Conservation (phyloP, 2,113 vertebrate genomes). For the Ictalurus furcatus region DNA sequence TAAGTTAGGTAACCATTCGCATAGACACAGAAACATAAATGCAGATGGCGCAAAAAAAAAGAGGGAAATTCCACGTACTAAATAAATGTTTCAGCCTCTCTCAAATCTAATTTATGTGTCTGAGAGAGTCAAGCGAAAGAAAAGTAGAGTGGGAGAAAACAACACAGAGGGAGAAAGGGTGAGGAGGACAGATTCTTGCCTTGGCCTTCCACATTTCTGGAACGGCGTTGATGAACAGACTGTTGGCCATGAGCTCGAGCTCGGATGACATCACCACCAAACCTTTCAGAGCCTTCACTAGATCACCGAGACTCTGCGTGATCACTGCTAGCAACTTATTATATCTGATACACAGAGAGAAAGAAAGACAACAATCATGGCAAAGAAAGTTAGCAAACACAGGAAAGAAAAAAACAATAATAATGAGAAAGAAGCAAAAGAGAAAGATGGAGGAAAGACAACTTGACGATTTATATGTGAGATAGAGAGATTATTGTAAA, state of each 20-base stretch:
- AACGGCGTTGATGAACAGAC: slow-evolving; percentile 84
- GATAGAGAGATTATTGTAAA: neutral
- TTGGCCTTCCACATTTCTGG: slow-evolving; percentile 87
- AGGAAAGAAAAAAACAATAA: neutral
- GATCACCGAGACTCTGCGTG: slow-evolving; percentile 76
- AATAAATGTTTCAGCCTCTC: neutral
- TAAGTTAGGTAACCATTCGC: neutral
- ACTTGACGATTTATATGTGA: neutral
- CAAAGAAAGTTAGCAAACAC: neutral
- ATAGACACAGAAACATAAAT: neutral
- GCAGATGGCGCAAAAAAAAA: neutral
- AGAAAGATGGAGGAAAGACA: neutral
- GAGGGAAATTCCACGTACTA: neutral
- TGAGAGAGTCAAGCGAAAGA: neutral
- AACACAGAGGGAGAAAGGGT: neutral
- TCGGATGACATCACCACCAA: slow-evolving; percentile 89
- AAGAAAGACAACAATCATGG: neutral
- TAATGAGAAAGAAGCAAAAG: neutral
- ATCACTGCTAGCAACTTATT: slow-evolving; percentile 83
- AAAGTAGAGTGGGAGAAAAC: neutral
- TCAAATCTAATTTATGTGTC: neutral
- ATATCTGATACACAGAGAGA: slow-evolving; percentile 73
- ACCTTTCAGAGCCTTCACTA: slow-evolving; percentile 87
- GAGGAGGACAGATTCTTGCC: slow-evolving; percentile 60
- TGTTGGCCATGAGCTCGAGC: slow-evolving; percentile 86